Conservation (phyloP, 2,113 vertebrate genomes). For the Bettongia penicillata region DNA sequence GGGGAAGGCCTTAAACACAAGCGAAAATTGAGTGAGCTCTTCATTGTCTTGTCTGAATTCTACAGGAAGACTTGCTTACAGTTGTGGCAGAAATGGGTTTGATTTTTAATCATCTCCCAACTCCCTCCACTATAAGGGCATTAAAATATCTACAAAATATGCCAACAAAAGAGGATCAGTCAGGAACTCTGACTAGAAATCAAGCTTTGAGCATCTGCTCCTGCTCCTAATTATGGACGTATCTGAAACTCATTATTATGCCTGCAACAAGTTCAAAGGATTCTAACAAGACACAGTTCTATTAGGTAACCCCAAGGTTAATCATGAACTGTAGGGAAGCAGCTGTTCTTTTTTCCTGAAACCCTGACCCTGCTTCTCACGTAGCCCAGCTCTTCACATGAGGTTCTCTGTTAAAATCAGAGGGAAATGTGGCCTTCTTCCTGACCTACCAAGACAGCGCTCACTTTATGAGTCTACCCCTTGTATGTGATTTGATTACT, state of each 20-base stretch:
- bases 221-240: constrained; percentile 75
- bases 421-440: background rate
- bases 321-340: background rate
- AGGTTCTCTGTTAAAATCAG: background rate
- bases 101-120: constrained; percentile 60
- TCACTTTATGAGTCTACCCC: background rate
- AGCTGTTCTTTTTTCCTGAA: background rate
- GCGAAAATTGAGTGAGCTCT: constrained; percentile 18
- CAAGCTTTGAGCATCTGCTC: constrained; percentile 78
- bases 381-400: background rate
- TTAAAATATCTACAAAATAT: background rate
- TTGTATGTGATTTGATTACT: background rate
- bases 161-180: constrained; percentile 48
- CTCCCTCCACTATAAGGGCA: constrained; percentile 40
- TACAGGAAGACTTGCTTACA: background rate
- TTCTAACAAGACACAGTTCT: constrained; percentile 28
- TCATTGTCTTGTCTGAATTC: constrained; percentile 37
- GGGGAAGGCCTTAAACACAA: constrained; percentile 32
- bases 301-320: background rate
- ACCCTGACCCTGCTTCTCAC: background rate
- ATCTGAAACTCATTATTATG: constrained; percentile 72
- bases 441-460: too few relatives aligned
- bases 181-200: constrained; percentile 72
- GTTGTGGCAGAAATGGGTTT: background rate
- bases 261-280: constrained; percentile 26